A percentile compares a stretch with the other conserved stretches of the same genome.
Evolutionary conservation across 2,888 invertebrate species (phyloP).

Genomic region (Cantharis rufa): DNA sequence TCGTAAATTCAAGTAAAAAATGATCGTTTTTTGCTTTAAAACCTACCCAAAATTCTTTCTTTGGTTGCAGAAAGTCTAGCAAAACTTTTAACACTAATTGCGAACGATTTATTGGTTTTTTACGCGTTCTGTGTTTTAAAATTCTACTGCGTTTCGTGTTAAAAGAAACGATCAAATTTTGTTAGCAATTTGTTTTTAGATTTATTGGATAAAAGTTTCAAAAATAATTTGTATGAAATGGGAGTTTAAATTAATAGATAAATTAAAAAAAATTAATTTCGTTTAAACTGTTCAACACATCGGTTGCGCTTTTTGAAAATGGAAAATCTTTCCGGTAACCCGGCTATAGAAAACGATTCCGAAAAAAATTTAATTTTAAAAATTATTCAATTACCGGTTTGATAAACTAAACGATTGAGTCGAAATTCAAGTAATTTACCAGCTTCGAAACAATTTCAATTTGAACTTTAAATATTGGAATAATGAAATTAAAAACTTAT

Average conservation of each 20-base stretch:
- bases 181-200: background rate
- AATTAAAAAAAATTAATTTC: background rate
- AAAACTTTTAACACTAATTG: conserved; percentile 12
- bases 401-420: background rate
- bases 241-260: background rate
- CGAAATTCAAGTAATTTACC: background rate
- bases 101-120: conserved; percentile 18
- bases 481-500: background rate
- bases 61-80: background rate
- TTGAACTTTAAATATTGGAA: background rate
- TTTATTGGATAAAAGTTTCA: background rate
- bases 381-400: background rate
- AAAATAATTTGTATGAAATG: background rate
- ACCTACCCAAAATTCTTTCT: background rate
- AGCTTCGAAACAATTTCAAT: background rate
- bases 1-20: conserved; percentile 4
- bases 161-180: background rate
- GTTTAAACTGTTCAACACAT: background rate
- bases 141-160: background rate
- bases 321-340: background rate
- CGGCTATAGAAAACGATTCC: background rate
- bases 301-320: background rate
- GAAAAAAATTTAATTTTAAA: background rate
- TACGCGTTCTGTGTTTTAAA: conserved; percentile 9
- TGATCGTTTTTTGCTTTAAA: background rate